Evolutionary conservation across 2,888 invertebrate species (phyloP), one percentile per base, ranked within the genome.

Genomic region (Agrilus cyanescens): DNA sequence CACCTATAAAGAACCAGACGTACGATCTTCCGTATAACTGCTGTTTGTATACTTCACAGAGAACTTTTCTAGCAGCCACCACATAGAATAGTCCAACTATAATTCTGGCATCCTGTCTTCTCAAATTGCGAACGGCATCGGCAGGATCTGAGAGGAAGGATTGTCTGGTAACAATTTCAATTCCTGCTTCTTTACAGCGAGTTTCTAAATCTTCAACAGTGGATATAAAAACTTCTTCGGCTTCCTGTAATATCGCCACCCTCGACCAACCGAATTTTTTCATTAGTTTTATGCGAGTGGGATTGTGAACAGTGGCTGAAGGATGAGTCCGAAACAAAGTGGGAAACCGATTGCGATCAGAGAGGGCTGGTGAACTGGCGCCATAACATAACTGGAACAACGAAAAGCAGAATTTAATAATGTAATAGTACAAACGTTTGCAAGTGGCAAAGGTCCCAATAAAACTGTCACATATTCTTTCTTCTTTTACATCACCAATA

Each of bases 1-100:
- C 63, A 79, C 95, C 98, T 57, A 98, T 97, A 68, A 98, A 94
- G 67, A 97, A 94, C 98, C 98, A 98, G 18, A 98, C 97, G 69
- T 96, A 89, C 32, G 88, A 86, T 56, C 90, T 86, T 12, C 97
- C 98, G 63, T 88, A 97, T 15, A 98, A 73, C 47, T 84, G 82
- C 60, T 94, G 88, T 60, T 89, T 91, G 71, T 89, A 95, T 55
- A 95, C 83, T 68, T 97, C 95, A 66, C 98, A 98, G 14, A 99
- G 81, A 0, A 99, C 97, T 39, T 90, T 75, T 41, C 97, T 74
- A 1, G 98, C 98, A 34, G 95, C 95, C 6, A 93, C 94, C 45
- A 96, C 97, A 70, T 99, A 99, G 72, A 97, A 98, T 41, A 99
- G 74, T 0, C 97, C 98, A 18, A 99, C 93, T 53, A 98, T 94